Conservation (phyloP, 2,113 vertebrate genomes). For the Lipotes vexillifer region DNA sequence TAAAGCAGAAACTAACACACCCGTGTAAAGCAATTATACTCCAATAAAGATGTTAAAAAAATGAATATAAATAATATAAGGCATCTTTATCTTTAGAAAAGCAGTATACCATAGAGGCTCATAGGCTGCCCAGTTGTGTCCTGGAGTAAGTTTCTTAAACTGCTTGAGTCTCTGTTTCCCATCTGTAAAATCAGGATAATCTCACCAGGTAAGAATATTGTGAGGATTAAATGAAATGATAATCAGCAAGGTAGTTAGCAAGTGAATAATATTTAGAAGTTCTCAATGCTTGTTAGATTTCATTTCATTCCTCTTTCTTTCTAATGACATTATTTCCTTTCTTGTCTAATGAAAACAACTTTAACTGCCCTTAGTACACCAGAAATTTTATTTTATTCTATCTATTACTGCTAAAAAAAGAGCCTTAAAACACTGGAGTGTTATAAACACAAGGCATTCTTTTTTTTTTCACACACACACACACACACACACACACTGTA, state of each 20-base stretch:
- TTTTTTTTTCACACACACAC: no score
- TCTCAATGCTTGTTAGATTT: not conserved
- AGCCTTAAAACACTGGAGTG: not conserved
- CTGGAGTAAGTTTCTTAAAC: not conserved
- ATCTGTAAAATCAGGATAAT: not conserved
- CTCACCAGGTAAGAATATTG: not conserved
- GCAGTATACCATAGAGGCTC: not conserved
- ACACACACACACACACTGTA: no score
- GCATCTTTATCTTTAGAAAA: not conserved
- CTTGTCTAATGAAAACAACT: not conserved
- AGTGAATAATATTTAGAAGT: not conserved
- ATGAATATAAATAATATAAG: not conserved
- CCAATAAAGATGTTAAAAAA: not conserved
- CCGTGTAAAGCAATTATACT: no score
- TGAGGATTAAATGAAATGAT: not conserved
- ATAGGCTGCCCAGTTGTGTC: not conserved
- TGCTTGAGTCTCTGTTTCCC: not conserved
- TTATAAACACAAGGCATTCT: not conserved
- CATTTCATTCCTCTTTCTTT: not conserved
- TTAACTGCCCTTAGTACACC: not conserved
- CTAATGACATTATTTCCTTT: not conserved
- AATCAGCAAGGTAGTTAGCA: not conserved
- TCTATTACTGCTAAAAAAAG: not conserved
- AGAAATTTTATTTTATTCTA: not conserved
- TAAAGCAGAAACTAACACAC: no score